Evolutionary conservation across 2,113 vertebrate genomes (phyloP), one percentile per base, ranked within the genome.

Genomic region (Sylvietta virens): DNA sequence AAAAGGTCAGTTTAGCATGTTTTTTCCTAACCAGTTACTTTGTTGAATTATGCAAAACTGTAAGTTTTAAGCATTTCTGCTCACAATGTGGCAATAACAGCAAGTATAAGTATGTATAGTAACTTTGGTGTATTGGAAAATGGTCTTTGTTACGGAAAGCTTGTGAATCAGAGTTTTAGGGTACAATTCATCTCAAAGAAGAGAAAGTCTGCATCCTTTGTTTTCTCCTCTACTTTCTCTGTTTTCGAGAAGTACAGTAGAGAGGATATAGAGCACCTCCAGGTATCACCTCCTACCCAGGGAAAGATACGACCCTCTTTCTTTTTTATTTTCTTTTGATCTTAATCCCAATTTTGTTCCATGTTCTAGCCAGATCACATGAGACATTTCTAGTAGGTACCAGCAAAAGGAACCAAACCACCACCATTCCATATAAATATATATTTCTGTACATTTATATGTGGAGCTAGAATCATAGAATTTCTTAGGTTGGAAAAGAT

Each of bases 251-350:
- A 58, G 15, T 67, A 31, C 10, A 31, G 6, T 18, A 28, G 37
- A 57, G 39, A 39, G 24, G 12, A 16, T 62, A 11, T 17, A 56
- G n/a, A 65, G 21, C 37, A 86, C 11, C 35, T 71, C 21, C 33
- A 39, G 19, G 31, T 42, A 7, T 15, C 51, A 53, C 30, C 35
- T 81, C 27, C 56, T 65, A 66, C 24, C 9, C 8, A 16, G 23
- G 31, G 28, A 78, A 72, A 60, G 31, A n/a, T 31, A 37, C 4
- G 13, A 6, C 4, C 3, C 18, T 7, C 3, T 2, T 26, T 1
- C 19, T 76, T n/a, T 31, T 69, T 56, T 27, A 13, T 33, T 58
- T 62, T 31, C 7, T 57, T 92, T 76, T 22, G 13, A 15, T 48
- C 80, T 7, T 51, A 84, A 67, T 87, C 35, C 23, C 0, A 1